Percentiles rank a stretch among this genome's conserved stretches.
Conservation (phyloP, 2,888 invertebrate species). For the Diarsia rubi region DNA sequence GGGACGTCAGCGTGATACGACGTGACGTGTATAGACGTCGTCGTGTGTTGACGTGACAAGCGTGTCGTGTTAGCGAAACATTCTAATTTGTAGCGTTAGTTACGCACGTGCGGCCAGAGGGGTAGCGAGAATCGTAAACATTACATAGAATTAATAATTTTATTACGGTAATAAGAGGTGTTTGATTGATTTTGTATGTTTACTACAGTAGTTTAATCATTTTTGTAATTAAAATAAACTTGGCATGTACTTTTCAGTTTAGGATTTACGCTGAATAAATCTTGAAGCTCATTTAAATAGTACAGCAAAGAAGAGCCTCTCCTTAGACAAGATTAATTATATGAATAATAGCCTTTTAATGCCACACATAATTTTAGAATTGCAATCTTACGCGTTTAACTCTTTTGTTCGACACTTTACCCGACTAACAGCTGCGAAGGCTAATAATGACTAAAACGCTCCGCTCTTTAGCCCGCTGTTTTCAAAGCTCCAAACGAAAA, state of each 20-base stretch:
- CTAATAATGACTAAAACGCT: neutral
- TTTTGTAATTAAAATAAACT: neutral
- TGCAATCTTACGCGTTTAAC: slow-evolving; percentile 10
- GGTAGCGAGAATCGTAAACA: neutral
- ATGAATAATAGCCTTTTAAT: neutral
- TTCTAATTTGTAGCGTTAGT: slow-evolving; percentile 10
- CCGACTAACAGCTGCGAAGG: neutral
- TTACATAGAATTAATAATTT: neutral
- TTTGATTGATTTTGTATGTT: neutral
- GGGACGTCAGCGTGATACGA: slow-evolving; percentile 12
- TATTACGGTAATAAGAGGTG: neutral
- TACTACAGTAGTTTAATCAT: neutral
- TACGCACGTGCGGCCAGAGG: neutral
- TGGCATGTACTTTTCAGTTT: neutral
- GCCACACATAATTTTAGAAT: too few relatives aligned
- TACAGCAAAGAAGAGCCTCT: neutral
- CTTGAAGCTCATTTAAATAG: neutral
- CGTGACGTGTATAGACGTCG: slow-evolving; percentile 12
- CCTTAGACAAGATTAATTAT: neutral
- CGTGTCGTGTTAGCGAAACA: slow-evolving; percentile 23
- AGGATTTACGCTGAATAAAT: neutral
- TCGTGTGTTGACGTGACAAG: slow-evolving; percentile 16
- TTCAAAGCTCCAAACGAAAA: slow-evolving; percentile 1
- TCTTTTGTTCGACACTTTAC: slow-evolving; percentile 18
- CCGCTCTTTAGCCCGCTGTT: neutral